Percentiles rank a stretch among this genome's conserved stretches.
Evolutionary conservation across 1,140 invertebrate genomes (phyloP).

Genomic region (Bombyx mandarina): DNA sequence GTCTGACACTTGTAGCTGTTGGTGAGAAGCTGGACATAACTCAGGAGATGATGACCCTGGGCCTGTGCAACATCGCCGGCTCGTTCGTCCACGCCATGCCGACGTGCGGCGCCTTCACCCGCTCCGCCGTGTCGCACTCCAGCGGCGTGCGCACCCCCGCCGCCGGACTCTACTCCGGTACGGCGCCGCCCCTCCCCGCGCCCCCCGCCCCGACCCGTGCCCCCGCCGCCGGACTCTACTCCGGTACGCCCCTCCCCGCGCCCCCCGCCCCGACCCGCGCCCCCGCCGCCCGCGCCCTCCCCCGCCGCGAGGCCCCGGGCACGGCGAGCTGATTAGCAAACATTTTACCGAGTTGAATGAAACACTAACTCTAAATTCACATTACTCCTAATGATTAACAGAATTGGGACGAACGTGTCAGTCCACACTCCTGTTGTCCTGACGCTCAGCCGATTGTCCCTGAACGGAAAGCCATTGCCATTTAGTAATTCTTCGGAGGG

Average conservation of each 20-base stretch:
- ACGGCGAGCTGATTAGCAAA: no score
- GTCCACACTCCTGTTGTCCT: no score
- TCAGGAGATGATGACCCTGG: constrained; percentile 82
- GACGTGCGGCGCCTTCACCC: constrained; percentile 83
- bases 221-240: constrained; percentile 81
- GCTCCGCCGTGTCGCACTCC: constrained; percentile 83
- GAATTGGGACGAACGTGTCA: no score
- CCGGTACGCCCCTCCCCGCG: constrained; percentile 51
- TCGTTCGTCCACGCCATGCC: constrained; percentile 84
- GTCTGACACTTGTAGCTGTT: constrained; percentile 39
- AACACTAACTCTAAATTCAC: no score
- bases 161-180: constrained; percentile 81
- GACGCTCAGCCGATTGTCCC: no score
- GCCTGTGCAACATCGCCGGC: constrained; percentile 81
- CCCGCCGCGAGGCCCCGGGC: no score
- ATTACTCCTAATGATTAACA: no score
- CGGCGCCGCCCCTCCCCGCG: background rate
- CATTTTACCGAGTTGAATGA: no score
- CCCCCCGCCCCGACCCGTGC: constrained; percentile 22
- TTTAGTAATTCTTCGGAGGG: no score
- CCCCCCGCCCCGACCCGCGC: no score
- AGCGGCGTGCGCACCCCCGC: constrained; percentile 83
- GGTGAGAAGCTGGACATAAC: constrained; percentile 77
- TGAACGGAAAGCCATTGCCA: no score
- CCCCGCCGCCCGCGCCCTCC: no score